Evolutionary conservation across 2,113 vertebrate species (phyloP).

Genomic region (Piaya cayana): DNA sequence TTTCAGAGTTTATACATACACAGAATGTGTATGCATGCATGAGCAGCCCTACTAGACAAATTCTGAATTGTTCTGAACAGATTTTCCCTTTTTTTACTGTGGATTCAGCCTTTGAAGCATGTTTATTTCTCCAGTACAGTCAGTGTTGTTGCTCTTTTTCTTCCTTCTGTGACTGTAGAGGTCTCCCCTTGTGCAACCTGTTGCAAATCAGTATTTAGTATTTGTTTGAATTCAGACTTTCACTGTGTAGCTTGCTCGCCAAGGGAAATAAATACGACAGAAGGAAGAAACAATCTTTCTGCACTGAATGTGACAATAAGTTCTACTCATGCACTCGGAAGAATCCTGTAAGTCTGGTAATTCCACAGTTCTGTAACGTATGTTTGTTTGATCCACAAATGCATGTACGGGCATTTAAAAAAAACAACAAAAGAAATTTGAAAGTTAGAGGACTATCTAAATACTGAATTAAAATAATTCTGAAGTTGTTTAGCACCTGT

Average conservation of each 20-base stretch:
- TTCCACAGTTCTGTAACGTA: neutral
- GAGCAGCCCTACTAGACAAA: neutral
- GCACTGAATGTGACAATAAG: neutral
- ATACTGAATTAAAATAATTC: neutral
- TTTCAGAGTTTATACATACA: neutral
- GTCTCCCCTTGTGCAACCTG: neutral
- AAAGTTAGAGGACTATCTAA: neutral
- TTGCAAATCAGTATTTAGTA: neutral
- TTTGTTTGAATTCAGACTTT: neutral
- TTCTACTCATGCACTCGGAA: neutral
- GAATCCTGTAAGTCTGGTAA: neutral
- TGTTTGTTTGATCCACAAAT: neutral
- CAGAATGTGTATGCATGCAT: neutral
- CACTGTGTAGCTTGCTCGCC: neutral
- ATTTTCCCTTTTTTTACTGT: neutral
- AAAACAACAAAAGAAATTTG: neutral
- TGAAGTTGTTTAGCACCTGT: neutral
- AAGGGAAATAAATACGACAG: neutral
- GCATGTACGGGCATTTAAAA: neutral
- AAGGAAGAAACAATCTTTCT: neutral
- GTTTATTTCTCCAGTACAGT: neutral
- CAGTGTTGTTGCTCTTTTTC: neutral
- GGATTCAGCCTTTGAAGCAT: neutral
- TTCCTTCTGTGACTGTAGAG: accelerated
- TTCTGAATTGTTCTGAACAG: neutral